phyloP scores from a whole-genome alignment of 2,797 vertebrate species.

The Sphaeramia orbicularis region DNA sequence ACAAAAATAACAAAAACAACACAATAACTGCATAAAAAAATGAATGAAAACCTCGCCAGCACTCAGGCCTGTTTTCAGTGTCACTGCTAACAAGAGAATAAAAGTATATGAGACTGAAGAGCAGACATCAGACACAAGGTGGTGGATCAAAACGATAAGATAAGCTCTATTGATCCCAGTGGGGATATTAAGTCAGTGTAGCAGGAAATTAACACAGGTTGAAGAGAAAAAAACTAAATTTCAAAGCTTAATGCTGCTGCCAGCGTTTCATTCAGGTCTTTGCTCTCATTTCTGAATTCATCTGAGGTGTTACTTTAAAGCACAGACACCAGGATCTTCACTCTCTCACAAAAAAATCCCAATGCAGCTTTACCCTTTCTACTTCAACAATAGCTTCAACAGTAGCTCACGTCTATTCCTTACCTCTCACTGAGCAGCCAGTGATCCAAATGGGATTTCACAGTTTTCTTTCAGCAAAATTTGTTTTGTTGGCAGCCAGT shows the following conservation, averaged over 20 bases:
- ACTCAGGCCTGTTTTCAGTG: not conserved
- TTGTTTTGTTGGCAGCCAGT: slow-evolving; percentile 34
- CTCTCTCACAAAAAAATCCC: not conserved
- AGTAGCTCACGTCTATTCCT: slow-evolving; percentile 13
- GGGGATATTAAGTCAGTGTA: slow-evolving; percentile 62
- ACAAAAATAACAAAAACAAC: too few relatives aligned
- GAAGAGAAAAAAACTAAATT: slow-evolving; percentile 38
- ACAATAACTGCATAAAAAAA: not conserved
- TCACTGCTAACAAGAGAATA: slow-evolving; percentile 45
- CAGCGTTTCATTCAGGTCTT: slow-evolving; percentile 4
- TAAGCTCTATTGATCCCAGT: slow-evolving; percentile 65
- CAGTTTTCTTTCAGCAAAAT: slow-evolving; percentile 49
- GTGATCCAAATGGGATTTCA: slow-evolving; percentile 50
- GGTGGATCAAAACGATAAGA: slow-evolving; percentile 64
- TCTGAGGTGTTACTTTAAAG: slow-evolving; percentile 23
- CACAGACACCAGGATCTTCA: slow-evolving; percentile 16
- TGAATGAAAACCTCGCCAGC: slow-evolving; percentile 17
- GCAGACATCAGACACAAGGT: slow-evolving; percentile 53
- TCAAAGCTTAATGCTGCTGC: slow-evolving; percentile 9
- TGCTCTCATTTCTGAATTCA: slow-evolving; percentile 25
- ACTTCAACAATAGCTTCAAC: slow-evolving; percentile 38
- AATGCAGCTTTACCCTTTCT: slow-evolving; percentile 14
- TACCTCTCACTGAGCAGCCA: slow-evolving; percentile 15
- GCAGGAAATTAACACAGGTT: slow-evolving; percentile 71
- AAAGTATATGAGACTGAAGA: slow-evolving; percentile 36